Base-by-base conservation (phyloP, 30 jellyfish, hydroid and myxozoan genomes). In the Phacellophora camtschatica region DNA sequence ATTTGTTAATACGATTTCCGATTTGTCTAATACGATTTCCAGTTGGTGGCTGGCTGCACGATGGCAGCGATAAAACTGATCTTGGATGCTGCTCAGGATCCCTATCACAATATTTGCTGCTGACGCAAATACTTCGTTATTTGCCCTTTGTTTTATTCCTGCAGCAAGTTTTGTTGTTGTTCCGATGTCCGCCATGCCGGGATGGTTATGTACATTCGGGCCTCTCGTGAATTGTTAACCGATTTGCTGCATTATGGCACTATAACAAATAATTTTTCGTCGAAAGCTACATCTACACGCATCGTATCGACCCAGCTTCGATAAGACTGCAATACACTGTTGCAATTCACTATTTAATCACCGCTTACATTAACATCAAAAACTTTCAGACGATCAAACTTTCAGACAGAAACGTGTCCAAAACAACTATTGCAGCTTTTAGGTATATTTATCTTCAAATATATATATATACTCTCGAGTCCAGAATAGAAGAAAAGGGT, bases 251-350 rank as follows among this genome's bases (percentile, higher is more conserved):
- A 58, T 58, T 58, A 43, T 13, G 8, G 73, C 73, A 5, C 31
- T 8, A 27, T 43, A 58, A 27, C 39, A 13, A 9, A 58, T 9
- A 19, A 15, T 58, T 58, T 58, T 58, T 9, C 73, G 13, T 13
- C 73, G 45, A 41, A 58, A 41, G 43, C 73, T 58, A 43, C 73
- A 58, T 58, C 73, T 58, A 41, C 73, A 58, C 27, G 73, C 73
- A n/a, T n/a, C n/a, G n/a, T n/a, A n/a, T n/a, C n/a, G n/a, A n/a
- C n/a, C n/a, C n/a, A n/a, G n/a, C n/a, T n/a, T n/a, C n/a, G n/a
- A n/a, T n/a, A n/a, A n/a, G n/a, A n/a, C n/a, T n/a, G n/a, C n/a
- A n/a, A n/a, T n/a, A n/a, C n/a, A n/a, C n/a, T n/a, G n/a, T n/a
- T n/a, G n/a, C n/a, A n/a, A n/a, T n/a, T n/a, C n/a, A n/a, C n/a